A percentile compares a stretch with the other conserved stretches of the same genome.
Evolutionary conservation across 2,113 vertebrate genomes (phyloP).

Genomic region (Lycocorax pyrrhopterus): DNA sequence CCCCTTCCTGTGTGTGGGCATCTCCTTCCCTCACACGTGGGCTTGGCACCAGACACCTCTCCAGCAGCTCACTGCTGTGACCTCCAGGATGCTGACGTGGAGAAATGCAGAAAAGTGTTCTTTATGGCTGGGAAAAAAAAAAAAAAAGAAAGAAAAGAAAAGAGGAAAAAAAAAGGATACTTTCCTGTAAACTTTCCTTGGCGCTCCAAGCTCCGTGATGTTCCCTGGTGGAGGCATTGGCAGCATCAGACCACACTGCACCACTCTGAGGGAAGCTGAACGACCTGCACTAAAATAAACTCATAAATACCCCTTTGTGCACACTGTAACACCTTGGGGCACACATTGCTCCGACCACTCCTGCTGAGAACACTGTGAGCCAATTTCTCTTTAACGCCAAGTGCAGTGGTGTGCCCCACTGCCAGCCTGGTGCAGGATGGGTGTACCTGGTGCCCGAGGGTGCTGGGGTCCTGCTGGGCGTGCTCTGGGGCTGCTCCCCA

Average conservation of each 20-base stretch:
- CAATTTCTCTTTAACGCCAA: neutral
- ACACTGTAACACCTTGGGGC: neutral
- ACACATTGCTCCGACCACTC: neutral
- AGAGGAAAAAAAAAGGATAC: neutral
- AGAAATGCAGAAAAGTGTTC: neutral
- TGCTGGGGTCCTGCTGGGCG: neutral
- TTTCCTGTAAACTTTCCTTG: neutral
- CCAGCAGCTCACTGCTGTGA: neutral
- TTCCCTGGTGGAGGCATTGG: conserved; percentile 6
- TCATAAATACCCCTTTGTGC: neutral
- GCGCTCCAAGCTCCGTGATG: neutral
- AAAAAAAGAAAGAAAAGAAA: accelerated
- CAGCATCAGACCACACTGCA: neutral
- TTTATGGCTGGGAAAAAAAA: neutral
- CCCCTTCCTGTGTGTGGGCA: neutral
- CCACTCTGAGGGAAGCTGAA: neutral
- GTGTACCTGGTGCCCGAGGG: neutral
- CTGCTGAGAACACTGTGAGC: neutral
- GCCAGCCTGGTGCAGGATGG: neutral
- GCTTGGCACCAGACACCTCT: neutral
- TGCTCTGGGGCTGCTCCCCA: neutral
- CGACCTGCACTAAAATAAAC: neutral
- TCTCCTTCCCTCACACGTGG: neutral
- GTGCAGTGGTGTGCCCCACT: accelerated
- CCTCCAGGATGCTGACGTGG: conserved; percentile 39